Evolutionary conservation across 1,140 invertebrate species (phyloP).

Genomic region (Lucilia sericata): DNA sequence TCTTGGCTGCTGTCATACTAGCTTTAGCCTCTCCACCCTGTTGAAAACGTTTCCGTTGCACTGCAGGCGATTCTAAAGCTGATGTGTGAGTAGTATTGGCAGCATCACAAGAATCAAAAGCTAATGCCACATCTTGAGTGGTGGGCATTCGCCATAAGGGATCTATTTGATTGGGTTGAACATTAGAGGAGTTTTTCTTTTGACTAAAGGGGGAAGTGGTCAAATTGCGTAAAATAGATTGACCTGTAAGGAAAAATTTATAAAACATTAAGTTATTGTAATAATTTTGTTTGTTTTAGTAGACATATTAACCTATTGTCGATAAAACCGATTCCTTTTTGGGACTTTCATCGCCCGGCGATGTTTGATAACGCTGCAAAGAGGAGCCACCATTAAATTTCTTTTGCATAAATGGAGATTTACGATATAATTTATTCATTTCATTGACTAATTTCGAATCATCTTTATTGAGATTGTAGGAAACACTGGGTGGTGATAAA

Average conservation of each 20-base stretch:
- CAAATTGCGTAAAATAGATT: slow-evolving; percentile 64
- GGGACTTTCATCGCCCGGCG: slow-evolving; percentile 59
- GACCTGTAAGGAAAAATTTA: slow-evolving; percentile 50
- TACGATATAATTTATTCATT: slow-evolving; percentile 61
- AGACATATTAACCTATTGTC: slow-evolving; percentile 56
- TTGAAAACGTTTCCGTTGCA: slow-evolving; percentile 52
- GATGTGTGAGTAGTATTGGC: slow-evolving; percentile 1
- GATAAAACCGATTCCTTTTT: slow-evolving; percentile 65
- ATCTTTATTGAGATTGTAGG: slow-evolving; percentile 32
- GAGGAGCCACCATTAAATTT: slow-evolving; percentile 55
- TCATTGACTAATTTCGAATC: slow-evolving; percentile 50
- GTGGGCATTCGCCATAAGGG: slow-evolving; percentile 48
- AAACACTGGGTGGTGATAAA: slow-evolving; percentile 47
- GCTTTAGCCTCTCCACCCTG: not conserved
- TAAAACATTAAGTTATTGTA: not conserved
- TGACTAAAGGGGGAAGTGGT: slow-evolving; percentile 66
- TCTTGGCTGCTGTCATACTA: slow-evolving; percentile 20
- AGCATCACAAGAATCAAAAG: slow-evolving; percentile 49
- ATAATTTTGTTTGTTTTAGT: not conserved
- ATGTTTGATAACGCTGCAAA: not conserved
- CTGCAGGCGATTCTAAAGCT: slow-evolving; percentile 55
- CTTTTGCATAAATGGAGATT: slow-evolving; percentile 65
- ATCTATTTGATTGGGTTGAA: slow-evolving; percentile 49
- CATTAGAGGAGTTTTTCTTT: slow-evolving; percentile 57
- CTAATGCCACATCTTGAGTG: slow-evolving; percentile 50